Conservation (phyloP, 1,140 invertebrate genomes). For the Pseudomyrmex dendroicus region DNA sequence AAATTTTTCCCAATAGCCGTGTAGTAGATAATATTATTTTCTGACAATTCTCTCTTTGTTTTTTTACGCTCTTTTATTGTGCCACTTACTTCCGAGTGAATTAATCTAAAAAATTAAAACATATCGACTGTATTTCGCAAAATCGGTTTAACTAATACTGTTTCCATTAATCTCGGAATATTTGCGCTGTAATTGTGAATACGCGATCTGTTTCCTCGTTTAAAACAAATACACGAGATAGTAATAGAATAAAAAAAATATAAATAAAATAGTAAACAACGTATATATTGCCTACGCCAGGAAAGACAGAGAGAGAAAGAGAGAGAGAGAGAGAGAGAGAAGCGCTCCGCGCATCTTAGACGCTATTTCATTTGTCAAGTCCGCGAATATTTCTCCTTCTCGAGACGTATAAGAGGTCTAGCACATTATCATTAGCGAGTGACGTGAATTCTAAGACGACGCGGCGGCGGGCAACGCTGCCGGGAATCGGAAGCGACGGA, state of each 20-base stretch:
- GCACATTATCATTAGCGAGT: conserved; percentile 58
- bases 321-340: background rate
- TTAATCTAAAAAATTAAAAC: background rate
- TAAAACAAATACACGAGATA: no score
- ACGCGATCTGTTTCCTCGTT: no score
- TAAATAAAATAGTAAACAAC: background rate
- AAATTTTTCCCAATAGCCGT: conserved; percentile 19
- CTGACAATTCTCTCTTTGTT: background rate
- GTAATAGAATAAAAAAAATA: background rate
- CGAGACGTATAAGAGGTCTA: conserved; percentile 14
- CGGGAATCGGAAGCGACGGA: conserved; percentile 45
- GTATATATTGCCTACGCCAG: background rate
- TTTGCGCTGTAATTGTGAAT: no score
- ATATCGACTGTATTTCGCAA: background rate
- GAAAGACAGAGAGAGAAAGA: background rate
- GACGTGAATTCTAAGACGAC: conserved; percentile 44
- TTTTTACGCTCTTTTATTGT: background rate
- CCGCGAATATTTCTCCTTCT: conserved; percentile 17
- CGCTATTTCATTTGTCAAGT: conserved; percentile 38
- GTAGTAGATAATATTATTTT: conserved; percentile 20
- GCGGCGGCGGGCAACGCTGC: background rate
- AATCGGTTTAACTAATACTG: no score
- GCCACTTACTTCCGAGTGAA: background rate
- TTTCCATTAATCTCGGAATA: no score
- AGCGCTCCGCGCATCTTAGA: background rate